Conservation (phyloP, 2,888 invertebrate genomes). For the Oscheius sp. region DNA sequence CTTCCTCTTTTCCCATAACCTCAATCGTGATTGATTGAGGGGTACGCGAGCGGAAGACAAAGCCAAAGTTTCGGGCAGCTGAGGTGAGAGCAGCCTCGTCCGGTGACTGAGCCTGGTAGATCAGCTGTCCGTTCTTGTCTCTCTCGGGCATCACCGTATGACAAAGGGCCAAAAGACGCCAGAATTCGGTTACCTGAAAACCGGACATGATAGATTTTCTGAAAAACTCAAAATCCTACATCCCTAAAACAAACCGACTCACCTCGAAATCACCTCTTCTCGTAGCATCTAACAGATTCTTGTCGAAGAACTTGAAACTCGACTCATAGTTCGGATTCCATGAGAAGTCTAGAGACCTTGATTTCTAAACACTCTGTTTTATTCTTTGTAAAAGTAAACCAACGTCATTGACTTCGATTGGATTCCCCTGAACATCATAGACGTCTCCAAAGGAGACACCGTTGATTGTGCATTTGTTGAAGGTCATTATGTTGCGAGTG, state of each 20-base stretch:
- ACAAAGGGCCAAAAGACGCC: conserved; percentile 88
- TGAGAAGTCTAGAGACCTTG: conserved; percentile 83
- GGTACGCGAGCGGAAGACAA: conserved; percentile 84
- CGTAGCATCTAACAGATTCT: conserved; percentile 86
- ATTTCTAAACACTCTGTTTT: conserved; percentile 47
- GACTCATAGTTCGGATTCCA: conserved; percentile 88
- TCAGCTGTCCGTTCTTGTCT: conserved; percentile 74
- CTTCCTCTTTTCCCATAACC: conserved; percentile 73
- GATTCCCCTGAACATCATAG: conserved; percentile 71
- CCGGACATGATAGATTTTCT: neutral
- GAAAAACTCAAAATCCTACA: no score
- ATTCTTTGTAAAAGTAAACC: conserved; percentile 26
- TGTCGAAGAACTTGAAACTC: conserved; percentile 93
- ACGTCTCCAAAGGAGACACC: conserved; percentile 90
- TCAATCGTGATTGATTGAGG: conserved; percentile 78
- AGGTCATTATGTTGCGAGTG: conserved; percentile 99
- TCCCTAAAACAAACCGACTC: conserved; percentile 66
- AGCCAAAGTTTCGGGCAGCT: conserved; percentile 97
- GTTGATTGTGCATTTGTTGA: conserved; percentile 96
- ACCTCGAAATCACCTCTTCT: conserved; percentile 81
- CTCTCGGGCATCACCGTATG: conserved; percentile 94
- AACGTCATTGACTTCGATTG: conserved; percentile 64
- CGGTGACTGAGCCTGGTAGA: conserved; percentile 90
- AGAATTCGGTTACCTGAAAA: conserved; percentile 74
- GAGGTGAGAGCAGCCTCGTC: conserved; percentile 97